Base-by-base conservation (phyloP, 2,113 vertebrate genomes). In the Trachemys scripta region DNA sequence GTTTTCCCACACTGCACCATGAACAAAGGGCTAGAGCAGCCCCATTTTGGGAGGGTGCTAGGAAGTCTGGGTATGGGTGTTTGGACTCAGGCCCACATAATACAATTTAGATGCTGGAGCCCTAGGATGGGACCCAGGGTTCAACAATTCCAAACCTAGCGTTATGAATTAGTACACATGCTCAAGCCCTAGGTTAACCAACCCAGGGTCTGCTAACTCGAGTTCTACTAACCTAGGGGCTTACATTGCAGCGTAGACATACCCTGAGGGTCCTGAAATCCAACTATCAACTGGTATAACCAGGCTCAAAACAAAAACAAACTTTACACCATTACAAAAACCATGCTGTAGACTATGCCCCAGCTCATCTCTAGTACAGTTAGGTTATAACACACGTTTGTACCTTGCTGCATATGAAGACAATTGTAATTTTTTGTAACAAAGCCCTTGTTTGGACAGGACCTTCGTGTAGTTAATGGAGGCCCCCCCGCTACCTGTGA, bases 161-260 rank as follows among this genome's bases (percentile, higher is more conserved):
- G 6, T 29, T 59, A 31, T 6, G 6, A 62, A 0, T 4, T 47
- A 65, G 29, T 5, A 45, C 31, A 25, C 27, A 10, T 0, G 20
- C 78, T 57, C 29, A 31, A 62, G 3, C 59, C 59, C 59, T 31
- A 14, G 29, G 12, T 62, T 10, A 62, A 62, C 27, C 27, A 62
- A 62, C 12, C 59, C 59, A 31, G 59, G 59, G 13, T 31, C 29
- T 62, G 59, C 59, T 62, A 62, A 31, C 6, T 62, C 6, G 6
- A 62, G 13, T 14, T 13, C 59, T 7, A 62, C 59, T 62, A 62
- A 62, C 13, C 59, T 29, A 62, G 10, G 59, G 29, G 29, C 25
- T 31, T 62, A 62, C 29, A 31, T 16, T 62, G 13, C 59, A 62
- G 6, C 31, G 59, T 31, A 62, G 27, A 31, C 29, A 62, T 31